phyloP scores from a whole-genome alignment of 2,888 invertebrate genomes.

The Portevinia maculata region DNA sequence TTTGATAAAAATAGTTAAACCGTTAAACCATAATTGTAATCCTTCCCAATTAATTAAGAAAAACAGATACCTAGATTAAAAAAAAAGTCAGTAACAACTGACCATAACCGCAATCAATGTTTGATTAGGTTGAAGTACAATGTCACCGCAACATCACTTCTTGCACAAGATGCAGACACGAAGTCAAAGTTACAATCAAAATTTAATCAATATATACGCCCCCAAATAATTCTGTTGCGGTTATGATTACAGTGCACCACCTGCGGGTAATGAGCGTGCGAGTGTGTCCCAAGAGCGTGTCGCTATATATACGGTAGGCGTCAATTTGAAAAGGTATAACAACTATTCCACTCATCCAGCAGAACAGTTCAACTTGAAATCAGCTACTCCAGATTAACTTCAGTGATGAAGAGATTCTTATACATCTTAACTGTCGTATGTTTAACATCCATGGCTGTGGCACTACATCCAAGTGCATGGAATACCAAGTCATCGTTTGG shows the following conservation, averaged over 20 bases:
- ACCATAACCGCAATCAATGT: conserved; percentile 31
- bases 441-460: conserved; percentile 20
- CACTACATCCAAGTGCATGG: conserved; percentile 33
- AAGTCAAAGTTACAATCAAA: conserved; percentile 27
- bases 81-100: conserved; percentile 17
- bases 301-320: conserved; percentile 52
- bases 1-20: neutral
- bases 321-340: conserved; percentile 40
- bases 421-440: conserved; percentile 38
- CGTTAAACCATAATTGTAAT: conserved; percentile 25
- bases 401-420: conserved; percentile 41
- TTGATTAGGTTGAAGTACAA: conserved; percentile 43
- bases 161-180: conserved; percentile 46
- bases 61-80: too few species aligned
- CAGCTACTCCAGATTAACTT: neutral
- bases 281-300: conserved; percentile 39
- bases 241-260: conserved; percentile 37
- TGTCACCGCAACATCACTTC: conserved; percentile 33
- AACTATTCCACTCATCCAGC: conserved; percentile 44
- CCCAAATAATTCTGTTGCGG: conserved; percentile 25
- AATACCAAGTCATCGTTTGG: conserved; percentile 27
- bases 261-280: conserved; percentile 30
- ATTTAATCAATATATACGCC: conserved; percentile 60
- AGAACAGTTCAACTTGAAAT: conserved; percentile 34
- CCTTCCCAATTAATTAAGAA: neutral